Evolutionary conservation across 2,797 vertebrate genomes (phyloP), one percentile per base, ranked within the genome.

Genomic region (Chaenodraco wilsoni): DNA sequence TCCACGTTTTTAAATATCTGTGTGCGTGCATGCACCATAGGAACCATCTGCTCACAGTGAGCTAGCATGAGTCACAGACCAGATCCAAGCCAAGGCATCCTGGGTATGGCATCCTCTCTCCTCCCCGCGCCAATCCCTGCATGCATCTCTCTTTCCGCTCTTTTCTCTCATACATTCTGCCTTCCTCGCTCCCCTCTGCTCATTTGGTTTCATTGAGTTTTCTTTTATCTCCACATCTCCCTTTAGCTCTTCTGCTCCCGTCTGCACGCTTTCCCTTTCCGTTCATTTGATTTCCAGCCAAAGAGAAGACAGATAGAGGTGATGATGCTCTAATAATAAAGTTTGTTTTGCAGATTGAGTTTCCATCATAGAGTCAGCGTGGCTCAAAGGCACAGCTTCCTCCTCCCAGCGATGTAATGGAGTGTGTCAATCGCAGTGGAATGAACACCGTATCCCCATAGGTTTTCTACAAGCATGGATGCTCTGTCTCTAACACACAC

Each of bases 31-130:
- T 61, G 82, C 86, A 79, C 83, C 85, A 65, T 69, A 82, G 87
- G 83, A 93, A 93, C 93, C 93, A 94, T 95, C 93, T 95, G 93
- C 79, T 94, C 91, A 89, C 88, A 89, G 86, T 44, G 82, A 91
- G 90, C 82, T 72, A 80, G 82, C 65, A 83, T 93, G 90, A 93
- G 76, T 93, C 90, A 92, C 87, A 89, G 79, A 90, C 72, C 83
- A 85, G 86, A 88, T 90, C 87, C 84, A 84, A 89, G 85, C 76
- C 74, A 86, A 86, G 85, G 85, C 88, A 92, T 92, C 89, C 92
- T 89, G 85, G 86, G 60, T 88, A 83, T 63, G 57, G 76, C 85
- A 87, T 79, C 83, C 76, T 55, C 76, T 84, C 76, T 80, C 61
- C 75, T 58, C 70, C 76, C 68, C 21, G n/a, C 55, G 61, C 73